These are phyloP conservation scores for silkworm (Bombyx mori) DNA, from an alignment of 1,140 invertebrate genomes.

Conservation along the genomic window ASM3026992v2 NC_085116.1:7206001-7206500, in stretches of 20 bases:
- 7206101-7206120: constrained; percentile 42
- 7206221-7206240: constrained; percentile 55
- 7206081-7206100: constrained; percentile 40
- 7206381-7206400: too few relatives aligned
- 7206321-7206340: too few relatives aligned
- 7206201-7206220: constrained; percentile 34
- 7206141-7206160: constrained; percentile 50
- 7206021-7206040: constrained; percentile 33
- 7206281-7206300: constrained; percentile 56
- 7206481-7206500: too few relatives aligned
- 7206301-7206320: too few relatives aligned
- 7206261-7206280: constrained; percentile 62
- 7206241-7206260: constrained; percentile 50
- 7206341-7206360: too few relatives aligned
- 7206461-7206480: too few relatives aligned
- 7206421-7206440: too few relatives aligned
- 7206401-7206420: too few relatives aligned
- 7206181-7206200: constrained; percentile 32
- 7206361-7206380: too few relatives aligned
- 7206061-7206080: constrained; percentile 40
- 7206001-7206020: too few relatives aligned
- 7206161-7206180: constrained; percentile 44
- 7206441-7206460: too few relatives aligned
- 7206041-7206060: constrained; percentile 49
- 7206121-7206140: constrained; percentile 44